Evolutionary conservation across 2,113 vertebrate genomes (phyloP).

Genomic region (Hypanus sabinus): DNA sequence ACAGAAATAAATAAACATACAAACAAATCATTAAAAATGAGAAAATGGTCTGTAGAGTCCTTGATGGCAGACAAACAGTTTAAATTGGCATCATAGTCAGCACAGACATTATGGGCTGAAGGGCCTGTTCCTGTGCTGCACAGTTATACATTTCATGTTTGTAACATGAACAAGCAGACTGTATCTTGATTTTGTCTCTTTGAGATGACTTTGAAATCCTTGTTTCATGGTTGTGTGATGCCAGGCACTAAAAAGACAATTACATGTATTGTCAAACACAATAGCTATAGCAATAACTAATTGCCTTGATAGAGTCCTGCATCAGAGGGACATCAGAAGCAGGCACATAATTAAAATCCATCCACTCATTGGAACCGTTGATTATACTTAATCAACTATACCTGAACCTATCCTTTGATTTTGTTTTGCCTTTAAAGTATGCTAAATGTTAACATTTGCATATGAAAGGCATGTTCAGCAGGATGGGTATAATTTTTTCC

Average conservation of each 20-base stretch:
- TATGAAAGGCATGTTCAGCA: background rate
- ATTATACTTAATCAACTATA: background rate
- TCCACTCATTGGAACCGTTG: background rate
- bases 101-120: no score
- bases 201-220: background rate
- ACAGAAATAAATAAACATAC: no score
- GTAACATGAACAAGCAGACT: background rate
- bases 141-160: no score
- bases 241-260: background rate
- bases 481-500: background rate
- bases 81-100: no score
- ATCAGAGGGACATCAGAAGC: background rate
- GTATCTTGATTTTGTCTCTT: background rate
- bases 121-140: no score
- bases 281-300: constrained; percentile 3
- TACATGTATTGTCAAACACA: background rate
- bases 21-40: no score
- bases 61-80: no score
- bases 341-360: background rate
- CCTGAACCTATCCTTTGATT: background rate
- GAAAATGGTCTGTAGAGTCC: no score
- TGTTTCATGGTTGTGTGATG: background rate
- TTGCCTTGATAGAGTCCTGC: constrained; percentile 1
- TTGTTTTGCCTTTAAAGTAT: background rate
- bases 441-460: background rate